These are phyloP conservation scores for Papilio machaon DNA, from an alignment of 1,140 invertebrate genomes.

Conservation along the genomic window DNA sequence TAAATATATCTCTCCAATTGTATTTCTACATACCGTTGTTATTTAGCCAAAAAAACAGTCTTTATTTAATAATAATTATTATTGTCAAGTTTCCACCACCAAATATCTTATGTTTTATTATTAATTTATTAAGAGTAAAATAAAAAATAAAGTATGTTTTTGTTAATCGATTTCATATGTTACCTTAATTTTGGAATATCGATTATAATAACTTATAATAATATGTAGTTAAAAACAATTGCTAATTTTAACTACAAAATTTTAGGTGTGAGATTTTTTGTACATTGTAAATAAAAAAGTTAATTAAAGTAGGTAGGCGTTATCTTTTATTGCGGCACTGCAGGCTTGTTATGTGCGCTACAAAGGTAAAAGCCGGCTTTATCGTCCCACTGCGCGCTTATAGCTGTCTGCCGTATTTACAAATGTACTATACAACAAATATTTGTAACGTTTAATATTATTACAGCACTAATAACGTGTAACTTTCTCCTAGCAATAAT, in stretches of 20 bases:
- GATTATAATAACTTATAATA: no score
- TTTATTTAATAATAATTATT: no score
- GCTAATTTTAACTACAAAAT: background rate
- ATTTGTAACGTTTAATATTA: slow-evolving; percentile 6
- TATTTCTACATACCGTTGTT: no score
- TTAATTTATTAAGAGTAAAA: no score
- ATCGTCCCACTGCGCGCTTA: slow-evolving; percentile 8
- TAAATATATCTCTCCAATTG: no score
- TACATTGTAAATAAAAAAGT: slow-evolving; percentile 2
- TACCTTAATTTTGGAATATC: no score
- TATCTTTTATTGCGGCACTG: slow-evolving; percentile 19
- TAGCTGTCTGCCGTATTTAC: background rate
- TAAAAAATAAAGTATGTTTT: no score
- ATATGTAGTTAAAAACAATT: background rate
- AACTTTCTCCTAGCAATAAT: background rate
- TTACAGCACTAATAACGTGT: background rate
- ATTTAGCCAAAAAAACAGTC: no score
- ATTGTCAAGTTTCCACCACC: no score
- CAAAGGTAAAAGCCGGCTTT: slow-evolving; percentile 13
- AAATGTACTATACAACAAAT: slow-evolving; percentile 10
- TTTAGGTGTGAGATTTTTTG: background rate
- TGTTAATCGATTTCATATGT: no score
- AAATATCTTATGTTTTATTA: no score
- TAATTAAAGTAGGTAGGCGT: background rate
- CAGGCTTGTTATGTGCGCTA: slow-evolving; percentile 14